Conservation (phyloP, 2,888 invertebrate species). For the Lacanobia wlatinum region DNA sequence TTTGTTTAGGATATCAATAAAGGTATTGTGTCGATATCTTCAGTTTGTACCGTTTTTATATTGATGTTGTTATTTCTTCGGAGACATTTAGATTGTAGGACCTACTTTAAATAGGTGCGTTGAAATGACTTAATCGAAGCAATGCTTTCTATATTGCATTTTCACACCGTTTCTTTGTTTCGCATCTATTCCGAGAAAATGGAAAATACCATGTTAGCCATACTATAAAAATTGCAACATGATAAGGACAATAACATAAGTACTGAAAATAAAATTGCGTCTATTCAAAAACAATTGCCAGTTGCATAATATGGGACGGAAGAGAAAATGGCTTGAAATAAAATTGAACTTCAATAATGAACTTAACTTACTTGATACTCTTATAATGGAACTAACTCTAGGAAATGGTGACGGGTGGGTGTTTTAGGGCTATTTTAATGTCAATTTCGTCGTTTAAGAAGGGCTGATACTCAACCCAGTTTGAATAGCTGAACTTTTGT, state of each 20-base stretch:
- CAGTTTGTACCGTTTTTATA: too few relatives aligned
- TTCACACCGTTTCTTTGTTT: background rate
- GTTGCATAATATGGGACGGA: background rate
- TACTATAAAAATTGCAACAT: background rate
- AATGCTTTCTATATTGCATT: background rate
- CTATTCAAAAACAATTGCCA: background rate
- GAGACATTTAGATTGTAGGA: background rate
- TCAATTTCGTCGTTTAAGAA: background rate
- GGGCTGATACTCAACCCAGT: background rate
- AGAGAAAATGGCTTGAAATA: background rate
- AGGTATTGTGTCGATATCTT: background rate
- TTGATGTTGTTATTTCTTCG: background rate
- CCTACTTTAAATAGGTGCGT: too few relatives aligned
- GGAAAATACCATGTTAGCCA: too few relatives aligned
- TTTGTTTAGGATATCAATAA: constrained; percentile 16
- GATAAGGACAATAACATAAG: background rate
- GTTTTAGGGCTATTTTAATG: background rate
- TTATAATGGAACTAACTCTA: background rate
- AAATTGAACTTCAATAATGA: background rate
- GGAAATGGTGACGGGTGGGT: too few relatives aligned
- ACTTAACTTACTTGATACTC: background rate
- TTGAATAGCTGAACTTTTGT: background rate
- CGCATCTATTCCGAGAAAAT: background rate
- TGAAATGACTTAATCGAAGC: background rate
- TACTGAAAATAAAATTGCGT: too few relatives aligned